A percentile compares a stretch with the other conserved stretches of the same genome.
These are phyloP conservation scores for Crossaster papposus DNA, from an alignment of 53 echinoderm and acorn worm genomes.

Conservation along the genomic window DNA sequence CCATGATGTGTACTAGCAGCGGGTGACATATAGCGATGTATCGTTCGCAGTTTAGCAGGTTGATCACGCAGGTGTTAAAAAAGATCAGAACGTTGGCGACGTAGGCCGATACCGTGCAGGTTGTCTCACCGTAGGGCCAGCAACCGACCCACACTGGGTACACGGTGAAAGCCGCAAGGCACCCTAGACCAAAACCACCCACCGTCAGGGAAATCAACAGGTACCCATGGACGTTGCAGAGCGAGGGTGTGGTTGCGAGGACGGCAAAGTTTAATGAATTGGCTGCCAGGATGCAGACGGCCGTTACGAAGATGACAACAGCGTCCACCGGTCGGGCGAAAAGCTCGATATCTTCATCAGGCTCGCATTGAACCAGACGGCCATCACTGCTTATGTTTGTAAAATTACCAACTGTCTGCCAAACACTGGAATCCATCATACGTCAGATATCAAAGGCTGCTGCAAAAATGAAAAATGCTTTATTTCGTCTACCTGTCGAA, in stretches of 20 bases:
- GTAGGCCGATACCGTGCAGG: not conserved
- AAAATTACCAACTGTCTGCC: not conserved
- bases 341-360: not conserved
- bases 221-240: conserved; percentile 27
- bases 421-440: not conserved
- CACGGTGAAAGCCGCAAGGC: not conserved
- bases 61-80: conserved; percentile 7
- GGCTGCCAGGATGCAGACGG: conserved; percentile 8
- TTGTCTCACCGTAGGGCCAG: conserved; percentile 13
- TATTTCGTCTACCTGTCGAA: too few relatives aligned
- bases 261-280: conserved; percentile 10
- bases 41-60: conserved; percentile 25
- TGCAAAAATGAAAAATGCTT: too few relatives aligned
- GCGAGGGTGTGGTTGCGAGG: not conserved
- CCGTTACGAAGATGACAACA: not conserved
- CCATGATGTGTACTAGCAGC: not conserved
- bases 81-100: not conserved
- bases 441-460: not conserved
- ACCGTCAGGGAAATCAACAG: conserved; percentile 13
- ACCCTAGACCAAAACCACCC: not conserved
- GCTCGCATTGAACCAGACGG: not conserved
- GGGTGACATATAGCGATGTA: conserved; percentile 11
- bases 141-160: conserved; percentile 23
- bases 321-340: not conserved
- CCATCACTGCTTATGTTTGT: not conserved